phyloP scores from a whole-genome alignment of 2,113 vertebrate genomes.

The Trematocara variabile region DNA sequence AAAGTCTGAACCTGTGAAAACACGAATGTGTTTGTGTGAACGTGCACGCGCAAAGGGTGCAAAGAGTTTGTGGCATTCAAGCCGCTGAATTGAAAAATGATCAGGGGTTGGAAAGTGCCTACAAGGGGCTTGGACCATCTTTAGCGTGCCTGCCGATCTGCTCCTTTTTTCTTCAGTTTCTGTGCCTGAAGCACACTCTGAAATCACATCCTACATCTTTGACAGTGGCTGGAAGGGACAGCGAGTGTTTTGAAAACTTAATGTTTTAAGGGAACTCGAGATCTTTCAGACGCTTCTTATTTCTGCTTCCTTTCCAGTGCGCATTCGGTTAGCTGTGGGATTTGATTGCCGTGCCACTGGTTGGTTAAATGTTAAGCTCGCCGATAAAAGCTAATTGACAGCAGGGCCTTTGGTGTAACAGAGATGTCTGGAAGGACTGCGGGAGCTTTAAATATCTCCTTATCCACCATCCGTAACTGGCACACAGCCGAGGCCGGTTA shows the following conservation, averaged over 20 bases:
- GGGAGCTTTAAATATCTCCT: neutral
- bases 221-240: conserved; percentile 23
- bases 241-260: conserved; percentile 5
- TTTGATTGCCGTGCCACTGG: neutral
- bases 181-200: conserved; percentile 29
- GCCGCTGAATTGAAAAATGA: conserved; percentile 39
- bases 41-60: neutral
- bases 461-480: neutral
- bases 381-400: neutral
- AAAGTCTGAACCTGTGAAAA: neutral
- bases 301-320: neutral
- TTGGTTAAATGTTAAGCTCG: neutral
- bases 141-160: neutral
- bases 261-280: neutral
- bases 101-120: conserved; percentile 28
- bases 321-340: neutral
- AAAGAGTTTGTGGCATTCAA: conserved; percentile 8
- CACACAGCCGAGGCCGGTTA: conserved; percentile 24
- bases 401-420: neutral
- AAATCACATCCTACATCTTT: conserved; percentile 40
- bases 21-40: neutral
- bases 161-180: neutral
- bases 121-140: conserved; percentile 21
- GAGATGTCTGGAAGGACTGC: neutral
- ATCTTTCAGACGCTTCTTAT: neutral